These are phyloP conservation scores for Standfussiana lucernea DNA, from an alignment of 2,888 invertebrate species.

Conservation along the genomic window DNA sequence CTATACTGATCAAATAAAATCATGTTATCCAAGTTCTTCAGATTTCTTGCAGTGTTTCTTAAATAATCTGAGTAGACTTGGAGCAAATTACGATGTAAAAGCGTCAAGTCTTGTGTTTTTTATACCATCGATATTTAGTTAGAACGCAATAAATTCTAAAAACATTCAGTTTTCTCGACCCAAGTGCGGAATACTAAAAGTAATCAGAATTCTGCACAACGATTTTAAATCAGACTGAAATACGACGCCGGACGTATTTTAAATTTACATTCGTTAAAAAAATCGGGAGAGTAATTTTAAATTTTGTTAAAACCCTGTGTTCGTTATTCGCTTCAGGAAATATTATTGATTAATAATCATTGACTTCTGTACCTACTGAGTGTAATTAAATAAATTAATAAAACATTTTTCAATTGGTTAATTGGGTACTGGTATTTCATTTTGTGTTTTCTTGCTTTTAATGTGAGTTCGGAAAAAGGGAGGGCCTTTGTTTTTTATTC, in stretches of 20 bases:
- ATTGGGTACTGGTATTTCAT: background rate
- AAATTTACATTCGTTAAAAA: constrained; percentile 65
- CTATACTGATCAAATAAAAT: background rate
- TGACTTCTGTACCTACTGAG: constrained; percentile 27
- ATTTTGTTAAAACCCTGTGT: constrained; percentile 42
- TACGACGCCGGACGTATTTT: constrained; percentile 60
- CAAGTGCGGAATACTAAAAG: constrained; percentile 53
- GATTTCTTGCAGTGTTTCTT: background rate
- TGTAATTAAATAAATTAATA: constrained; percentile 35
- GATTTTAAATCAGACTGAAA: constrained; percentile 69
- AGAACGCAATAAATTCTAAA: constrained; percentile 8
- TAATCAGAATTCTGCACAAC: constrained; percentile 61
- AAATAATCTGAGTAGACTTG: background rate
- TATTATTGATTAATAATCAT: constrained; percentile 60
- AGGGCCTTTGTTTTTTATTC: background rate
- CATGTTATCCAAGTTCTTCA: background rate
- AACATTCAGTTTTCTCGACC: background rate
- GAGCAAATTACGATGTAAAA: background rate
- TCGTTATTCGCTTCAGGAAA: constrained; percentile 29
- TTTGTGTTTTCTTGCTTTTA: background rate
- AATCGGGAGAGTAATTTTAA: constrained; percentile 55
- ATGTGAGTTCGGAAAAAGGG: background rate
- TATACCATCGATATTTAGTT: too few species aligned
- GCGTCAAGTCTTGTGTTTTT: background rate
- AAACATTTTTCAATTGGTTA: constrained; percentile 4